These are phyloP conservation scores for Pygocentrus nattereri DNA, from an alignment of 2,797 vertebrate species.

Conservation along the genomic window DNA sequence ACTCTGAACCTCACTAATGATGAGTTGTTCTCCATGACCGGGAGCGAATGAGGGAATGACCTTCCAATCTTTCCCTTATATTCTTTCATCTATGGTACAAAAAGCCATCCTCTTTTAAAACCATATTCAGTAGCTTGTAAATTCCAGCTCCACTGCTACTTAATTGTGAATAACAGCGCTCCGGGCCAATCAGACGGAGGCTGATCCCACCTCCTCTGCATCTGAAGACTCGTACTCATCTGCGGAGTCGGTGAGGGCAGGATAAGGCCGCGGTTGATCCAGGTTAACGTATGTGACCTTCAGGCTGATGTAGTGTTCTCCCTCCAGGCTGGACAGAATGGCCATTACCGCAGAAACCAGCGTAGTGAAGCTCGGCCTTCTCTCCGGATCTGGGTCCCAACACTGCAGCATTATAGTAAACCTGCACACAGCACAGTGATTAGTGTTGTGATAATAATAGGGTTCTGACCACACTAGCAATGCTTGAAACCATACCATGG, in stretches of 20 bases:
- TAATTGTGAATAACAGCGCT: not conserved
- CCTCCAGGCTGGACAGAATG: constrained; percentile 80
- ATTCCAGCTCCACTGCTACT: not conserved
- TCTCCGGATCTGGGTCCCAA: constrained; percentile 85
- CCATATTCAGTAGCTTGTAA: not conserved
- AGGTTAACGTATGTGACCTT: constrained; percentile 88
- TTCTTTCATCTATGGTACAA: not conserved
- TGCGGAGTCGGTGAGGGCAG: constrained; percentile 72
- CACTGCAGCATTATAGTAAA: constrained; percentile 87
- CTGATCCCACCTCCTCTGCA: constrained; percentile 66
- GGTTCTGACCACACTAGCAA: too few relatives aligned
- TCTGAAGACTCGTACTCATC: constrained; percentile 77
- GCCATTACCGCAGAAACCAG: constrained; percentile 81
- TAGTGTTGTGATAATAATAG: too few relatives aligned
- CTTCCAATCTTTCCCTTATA: not conserved
- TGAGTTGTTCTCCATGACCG: not conserved
- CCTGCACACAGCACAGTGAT: constrained; percentile 62
- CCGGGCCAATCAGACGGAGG: constrained; percentile 65
- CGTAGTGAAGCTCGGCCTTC: constrained; percentile 81
- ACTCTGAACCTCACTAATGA: too few relatives aligned
- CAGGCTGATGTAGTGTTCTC: constrained; percentile 92
- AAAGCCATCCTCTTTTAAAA: not conserved
- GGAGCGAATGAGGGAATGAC: not conserved
- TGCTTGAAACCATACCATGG: too few relatives aligned
- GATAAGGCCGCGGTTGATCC: constrained; percentile 78